Base-by-base conservation (phyloP, 1,140 invertebrate species). In the Eciton burchellii region DNA sequence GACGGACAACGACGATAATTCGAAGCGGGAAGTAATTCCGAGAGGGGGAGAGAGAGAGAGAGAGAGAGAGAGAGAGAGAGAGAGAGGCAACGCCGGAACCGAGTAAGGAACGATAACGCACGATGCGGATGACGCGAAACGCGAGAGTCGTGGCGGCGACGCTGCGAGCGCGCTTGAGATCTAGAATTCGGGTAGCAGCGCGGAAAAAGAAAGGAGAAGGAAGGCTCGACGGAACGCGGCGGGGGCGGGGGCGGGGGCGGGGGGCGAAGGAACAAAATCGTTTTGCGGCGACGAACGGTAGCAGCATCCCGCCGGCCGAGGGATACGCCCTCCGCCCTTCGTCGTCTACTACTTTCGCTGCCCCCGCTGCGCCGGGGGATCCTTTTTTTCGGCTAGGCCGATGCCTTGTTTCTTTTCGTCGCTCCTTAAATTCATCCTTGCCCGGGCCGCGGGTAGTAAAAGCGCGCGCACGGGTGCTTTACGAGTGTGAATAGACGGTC, bases 401-500 rank as follows among this genome's bases (percentile, higher is more conserved):
- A n/a, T 74, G 77, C 77, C 77, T 60, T 29, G 66, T 72, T 73
- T 71, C 68, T 81, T 73, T 81, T 73, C 68, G 65, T 81, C 77
- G 68, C 77, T 81, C 41, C 88, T 81, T 81, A 81, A 81, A 81
- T 73, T 81, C 77, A 81, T 81, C 68, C 77, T 81, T 73, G 56
- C 77, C 71, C 59, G 14, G 24, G 83, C 70, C 84, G 59, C 77
- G 84, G n/a, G 89, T 81, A 90, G 90, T 91, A 92, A 92, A 92
- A 90, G 91, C 89, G 84, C 77, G 85, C 79, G 84, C 84, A 68
- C 70, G 86, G 77, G 16, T 66, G 86, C 86, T 93, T 93, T 93
- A 93, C 90, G 92, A 93, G 91, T 93, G 92, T 89, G 91, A 92
- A 93, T 92, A 92, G 91, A 93, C 89, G 89, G 81, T 77, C 89